Base-by-base conservation (phyloP, 2,888 invertebrate species). In the Octodonta nipae region DNA sequence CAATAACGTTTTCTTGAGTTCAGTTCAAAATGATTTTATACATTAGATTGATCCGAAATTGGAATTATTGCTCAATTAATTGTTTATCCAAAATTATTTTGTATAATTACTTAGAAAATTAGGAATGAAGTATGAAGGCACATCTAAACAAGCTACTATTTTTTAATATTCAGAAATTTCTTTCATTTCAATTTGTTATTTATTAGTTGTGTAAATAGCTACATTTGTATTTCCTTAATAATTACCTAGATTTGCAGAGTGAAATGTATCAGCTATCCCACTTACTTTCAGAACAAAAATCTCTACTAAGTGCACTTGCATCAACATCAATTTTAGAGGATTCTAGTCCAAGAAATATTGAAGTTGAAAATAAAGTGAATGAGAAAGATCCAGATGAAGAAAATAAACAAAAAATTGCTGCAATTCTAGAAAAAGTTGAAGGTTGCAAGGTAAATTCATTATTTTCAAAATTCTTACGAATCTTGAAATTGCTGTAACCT, bases 261-360 rank as follows among this genome's bases (percentile, higher is more conserved):
- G 95, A 96, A 66, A 95, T 95, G 93, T 93, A 93, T 62, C 92
- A 95, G 57, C 65, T 96, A 34, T 93, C 91, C 16, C 91, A 93
- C 58, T 72, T 92, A 54, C 66, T 96, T 15, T 85, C 88, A 32
- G 93, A 95, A 54, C 93, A 95, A 63, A 77, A 89, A 46, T 77
- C 81, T 29, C 70, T 93, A 34, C 70, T 95, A 37, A 75, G 73
- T 28, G 74, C 77, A 11, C 65, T 89, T 46, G 74, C 80, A 28
- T 78, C 79, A 42, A 77, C 78, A 30, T 75, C 79, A 28, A 64
- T 77, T 46, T 58, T 75, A 37, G 71, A 64, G 34, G 61, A 63
- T 37, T 53, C 47, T 37, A 48, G 49, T 39, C 52, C 46, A 42
- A 44, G 45, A 11, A 62, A 61, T 27, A 52, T 63, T 2, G 56